These are phyloP conservation scores for Drosophila suboccidentalis DNA, from an alignment of 2,888 invertebrate species.

Conservation along the genomic window DNA sequence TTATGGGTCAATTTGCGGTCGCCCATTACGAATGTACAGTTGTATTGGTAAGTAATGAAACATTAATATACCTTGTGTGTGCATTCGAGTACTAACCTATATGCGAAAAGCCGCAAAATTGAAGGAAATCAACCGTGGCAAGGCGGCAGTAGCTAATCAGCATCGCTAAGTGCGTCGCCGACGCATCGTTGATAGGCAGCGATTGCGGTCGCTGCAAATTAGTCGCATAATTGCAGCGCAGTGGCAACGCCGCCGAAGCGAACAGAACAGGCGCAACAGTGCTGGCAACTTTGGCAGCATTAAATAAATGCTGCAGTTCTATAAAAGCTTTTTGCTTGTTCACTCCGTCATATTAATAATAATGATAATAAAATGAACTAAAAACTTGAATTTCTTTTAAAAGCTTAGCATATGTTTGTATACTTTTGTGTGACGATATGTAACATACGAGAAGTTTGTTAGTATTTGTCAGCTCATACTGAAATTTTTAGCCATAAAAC, in stretches of 20 bases:
- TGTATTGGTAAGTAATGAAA: constrained; percentile 26
- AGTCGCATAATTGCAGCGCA: constrained; percentile 56
- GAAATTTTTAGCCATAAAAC: constrained; percentile 29
- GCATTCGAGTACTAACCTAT: constrained; percentile 43
- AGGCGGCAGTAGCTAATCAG: constrained; percentile 49
- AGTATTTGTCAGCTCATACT: not conserved
- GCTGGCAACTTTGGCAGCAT: constrained; percentile 25
- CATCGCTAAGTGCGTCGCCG: constrained; percentile 43
- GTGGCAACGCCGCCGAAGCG: constrained; percentile 63
- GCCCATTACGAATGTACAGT: constrained; percentile 48
- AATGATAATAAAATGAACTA: too few relatives aligned
- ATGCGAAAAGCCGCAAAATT: constrained; percentile 69
- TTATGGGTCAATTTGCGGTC: constrained; percentile 70
- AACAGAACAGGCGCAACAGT: constrained; percentile 38
- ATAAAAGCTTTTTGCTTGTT: not conserved
- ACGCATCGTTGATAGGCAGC: constrained; percentile 24
- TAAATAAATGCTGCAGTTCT: not conserved
- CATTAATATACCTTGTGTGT: constrained; percentile 2
- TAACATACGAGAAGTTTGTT: too few relatives aligned
- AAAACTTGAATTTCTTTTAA: not conserved
- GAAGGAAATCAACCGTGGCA: constrained; percentile 57
- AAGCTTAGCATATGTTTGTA: not conserved
- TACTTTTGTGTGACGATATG: not conserved
- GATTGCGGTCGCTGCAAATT: constrained; percentile 58
- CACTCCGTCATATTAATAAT: too few relatives aligned